Conservation (phyloP, 2,797 vertebrate species). For the Fistularia commersonii region DNA sequence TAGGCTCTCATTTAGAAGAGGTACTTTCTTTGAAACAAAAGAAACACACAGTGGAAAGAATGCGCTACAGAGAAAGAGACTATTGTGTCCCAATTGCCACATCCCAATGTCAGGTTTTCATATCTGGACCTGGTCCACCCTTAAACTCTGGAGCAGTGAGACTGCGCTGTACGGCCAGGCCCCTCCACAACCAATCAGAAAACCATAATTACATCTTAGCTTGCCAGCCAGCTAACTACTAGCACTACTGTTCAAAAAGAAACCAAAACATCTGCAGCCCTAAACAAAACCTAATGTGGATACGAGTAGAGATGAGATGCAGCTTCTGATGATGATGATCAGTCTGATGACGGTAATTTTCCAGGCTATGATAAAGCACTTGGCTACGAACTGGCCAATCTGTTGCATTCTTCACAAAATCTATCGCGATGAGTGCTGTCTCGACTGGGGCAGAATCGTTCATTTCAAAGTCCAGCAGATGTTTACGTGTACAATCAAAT, state of each 20-base stretch:
- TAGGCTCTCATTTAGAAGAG: not conserved
- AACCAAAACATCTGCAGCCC: slow-evolving; percentile 52
- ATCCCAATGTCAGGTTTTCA: slow-evolving; percentile 60
- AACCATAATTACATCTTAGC: slow-evolving; percentile 56
- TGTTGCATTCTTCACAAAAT: slow-evolving; percentile 41
- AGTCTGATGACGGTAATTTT: slow-evolving; percentile 58
- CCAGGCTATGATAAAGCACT: slow-evolving; percentile 48
- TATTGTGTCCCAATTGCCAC: slow-evolving; percentile 61
- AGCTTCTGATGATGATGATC: slow-evolving; percentile 24
- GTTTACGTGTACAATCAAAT: slow-evolving; percentile 8
- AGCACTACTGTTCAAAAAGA: slow-evolving; percentile 31
- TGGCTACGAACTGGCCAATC: slow-evolving; percentile 54
- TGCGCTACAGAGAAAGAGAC: slow-evolving; percentile 29
- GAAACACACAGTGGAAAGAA: slow-evolving; percentile 24
- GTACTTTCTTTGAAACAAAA: slow-evolving; percentile 21
- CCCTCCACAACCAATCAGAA: slow-evolving; percentile 43
- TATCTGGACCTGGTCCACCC: slow-evolving; percentile 42
- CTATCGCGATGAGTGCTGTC: slow-evolving; percentile 34
- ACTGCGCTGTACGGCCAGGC: slow-evolving; percentile 20
- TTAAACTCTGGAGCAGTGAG: slow-evolving; percentile 22
- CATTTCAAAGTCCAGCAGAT: not conserved
- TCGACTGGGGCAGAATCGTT: slow-evolving; percentile 4
- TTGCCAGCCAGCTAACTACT: slow-evolving; percentile 36
- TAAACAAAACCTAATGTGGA: slow-evolving; percentile 24
- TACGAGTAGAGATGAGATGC: slow-evolving; percentile 27